Evolutionary conservation across 1,140 invertebrate genomes (phyloP).

Genomic region (Drosophila eugracilis): DNA sequence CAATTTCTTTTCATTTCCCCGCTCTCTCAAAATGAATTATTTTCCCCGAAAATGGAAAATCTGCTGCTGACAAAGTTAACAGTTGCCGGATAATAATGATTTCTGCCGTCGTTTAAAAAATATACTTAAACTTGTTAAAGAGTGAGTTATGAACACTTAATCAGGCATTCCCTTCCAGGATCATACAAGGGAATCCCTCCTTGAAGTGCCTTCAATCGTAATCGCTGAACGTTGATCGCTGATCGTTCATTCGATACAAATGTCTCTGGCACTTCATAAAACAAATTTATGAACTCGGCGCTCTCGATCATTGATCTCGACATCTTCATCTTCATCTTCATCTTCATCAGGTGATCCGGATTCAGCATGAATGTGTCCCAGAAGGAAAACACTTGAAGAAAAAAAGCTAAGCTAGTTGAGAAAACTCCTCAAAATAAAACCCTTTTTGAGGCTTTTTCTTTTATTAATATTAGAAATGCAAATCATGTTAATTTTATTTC

Average conservation of each 20-base stretch:
- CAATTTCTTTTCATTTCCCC: constrained; percentile 60
- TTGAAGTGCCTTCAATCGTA: constrained; percentile 48
- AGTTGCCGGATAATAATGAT: constrained; percentile 41
- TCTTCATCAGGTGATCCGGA: constrained; percentile 76
- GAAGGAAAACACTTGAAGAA: constrained; percentile 20
- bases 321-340: constrained; percentile 82
- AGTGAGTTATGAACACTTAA: constrained; percentile 23
- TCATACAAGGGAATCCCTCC: not conserved
- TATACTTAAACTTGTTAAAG: not conserved
- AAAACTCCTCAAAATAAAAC: not conserved
- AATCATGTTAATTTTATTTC: too few relatives aligned
- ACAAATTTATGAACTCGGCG: constrained; percentile 82
- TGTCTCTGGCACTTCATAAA: constrained; percentile 82
- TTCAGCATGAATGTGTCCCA: constrained; percentile 30
- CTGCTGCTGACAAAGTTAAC: constrained; percentile 75
- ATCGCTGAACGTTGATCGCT: constrained; percentile 63
- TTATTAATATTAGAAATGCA: too few relatives aligned
- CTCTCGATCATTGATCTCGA: constrained; percentile 78
- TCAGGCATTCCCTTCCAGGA: constrained; percentile 16
- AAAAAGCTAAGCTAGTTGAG: not conserved
- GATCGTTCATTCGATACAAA: constrained; percentile 77
- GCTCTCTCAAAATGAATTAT: constrained; percentile 49
- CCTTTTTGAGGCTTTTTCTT: too few relatives aligned
- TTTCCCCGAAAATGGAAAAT: constrained; percentile 65
- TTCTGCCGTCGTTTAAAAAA: constrained; percentile 10